These are phyloP conservation scores for Xestia sexstrigata DNA, from an alignment of 2,888 invertebrate genomes.

Conservation along the genomic window DNA sequence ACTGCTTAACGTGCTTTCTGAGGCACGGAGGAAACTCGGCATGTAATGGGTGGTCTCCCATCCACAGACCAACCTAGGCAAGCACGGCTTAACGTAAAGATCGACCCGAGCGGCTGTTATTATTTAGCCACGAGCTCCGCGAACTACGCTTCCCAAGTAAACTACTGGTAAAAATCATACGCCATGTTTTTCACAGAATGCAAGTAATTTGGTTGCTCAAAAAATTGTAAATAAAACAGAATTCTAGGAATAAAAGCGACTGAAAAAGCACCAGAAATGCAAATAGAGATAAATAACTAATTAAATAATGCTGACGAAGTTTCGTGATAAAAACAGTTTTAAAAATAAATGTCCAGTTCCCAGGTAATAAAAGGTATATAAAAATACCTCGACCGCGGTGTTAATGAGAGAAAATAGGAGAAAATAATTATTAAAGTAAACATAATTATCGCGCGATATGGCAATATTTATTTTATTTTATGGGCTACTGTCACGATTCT, in stretches of 20 bases:
- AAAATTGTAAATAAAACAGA: neutral
- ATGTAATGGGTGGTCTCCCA: too few species aligned
- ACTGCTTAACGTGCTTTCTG: too few species aligned
- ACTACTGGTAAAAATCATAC: neutral
- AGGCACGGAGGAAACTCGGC: too few species aligned
- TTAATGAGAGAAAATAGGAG: constrained; percentile 65
- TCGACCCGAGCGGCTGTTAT: too few species aligned
- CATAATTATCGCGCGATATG: constrained; percentile 69
- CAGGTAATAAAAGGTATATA: constrained; percentile 36
- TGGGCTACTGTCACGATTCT: constrained; percentile 71
- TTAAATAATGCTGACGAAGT: constrained; percentile 1
- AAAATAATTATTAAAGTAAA: constrained; percentile 70
- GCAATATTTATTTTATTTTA: constrained; percentile 72
- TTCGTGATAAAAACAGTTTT: constrained; percentile 31
- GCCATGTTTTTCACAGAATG: neutral
- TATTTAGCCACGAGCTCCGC: too few species aligned
- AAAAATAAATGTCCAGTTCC: constrained; percentile 28
- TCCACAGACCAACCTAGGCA: too few species aligned
- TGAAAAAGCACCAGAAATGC: neutral
- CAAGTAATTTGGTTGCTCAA: neutral
- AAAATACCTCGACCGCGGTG: constrained; percentile 36
- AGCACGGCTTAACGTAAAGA: too few species aligned
- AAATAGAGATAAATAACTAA: constrained; percentile 21
- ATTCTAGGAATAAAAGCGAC: neutral
- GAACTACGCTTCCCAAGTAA: too few species aligned